Percentiles rank a stretch among this genome's conserved stretches.
Conservation (phyloP, 2,113 vertebrate species). For the Microcebus ravelobensis region DNA sequence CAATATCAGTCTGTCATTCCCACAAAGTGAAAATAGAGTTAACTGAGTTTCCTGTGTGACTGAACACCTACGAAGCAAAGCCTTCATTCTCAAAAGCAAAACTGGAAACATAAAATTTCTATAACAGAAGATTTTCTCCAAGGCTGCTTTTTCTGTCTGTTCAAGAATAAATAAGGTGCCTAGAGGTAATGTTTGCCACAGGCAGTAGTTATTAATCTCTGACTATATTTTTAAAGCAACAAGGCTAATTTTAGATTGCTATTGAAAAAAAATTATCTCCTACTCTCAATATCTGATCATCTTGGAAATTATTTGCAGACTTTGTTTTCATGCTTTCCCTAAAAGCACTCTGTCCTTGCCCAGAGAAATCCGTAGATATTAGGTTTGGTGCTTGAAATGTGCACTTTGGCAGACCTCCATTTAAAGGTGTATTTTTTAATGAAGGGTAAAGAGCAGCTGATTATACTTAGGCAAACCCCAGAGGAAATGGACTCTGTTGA, state of each 20-base stretch:
- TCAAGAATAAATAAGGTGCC: not conserved
- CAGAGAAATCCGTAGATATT: not conserved
- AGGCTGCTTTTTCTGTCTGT: not conserved
- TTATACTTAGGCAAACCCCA: constrained; percentile 43
- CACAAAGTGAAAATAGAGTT: not conserved
- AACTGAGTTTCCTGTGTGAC: not conserved
- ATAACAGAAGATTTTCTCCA: not conserved
- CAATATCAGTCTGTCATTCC: not conserved
- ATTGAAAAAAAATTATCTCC: not conserved
- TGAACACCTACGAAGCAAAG: not conserved
- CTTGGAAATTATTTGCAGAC: constrained; percentile 50
- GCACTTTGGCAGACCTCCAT: constrained; percentile 57
- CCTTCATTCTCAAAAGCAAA: not conserved
- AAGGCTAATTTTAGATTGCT: constrained; percentile 4
- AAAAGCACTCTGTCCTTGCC: constrained; percentile 5
- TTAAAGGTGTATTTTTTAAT: constrained; percentile 29
- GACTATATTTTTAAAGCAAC: not conserved
- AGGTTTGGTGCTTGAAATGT: constrained; percentile 9
- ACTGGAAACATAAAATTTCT: not conserved
- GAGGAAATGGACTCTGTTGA: constrained; percentile 59
- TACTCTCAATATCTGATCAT: not conserved
- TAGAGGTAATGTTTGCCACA: not conserved
- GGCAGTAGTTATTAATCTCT: not conserved
- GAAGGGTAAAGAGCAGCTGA: constrained; percentile 63
- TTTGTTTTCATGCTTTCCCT: constrained; percentile 18